Base-by-base conservation (phyloP, 2,797 vertebrate species). In the Ciconia nigra region DNA sequence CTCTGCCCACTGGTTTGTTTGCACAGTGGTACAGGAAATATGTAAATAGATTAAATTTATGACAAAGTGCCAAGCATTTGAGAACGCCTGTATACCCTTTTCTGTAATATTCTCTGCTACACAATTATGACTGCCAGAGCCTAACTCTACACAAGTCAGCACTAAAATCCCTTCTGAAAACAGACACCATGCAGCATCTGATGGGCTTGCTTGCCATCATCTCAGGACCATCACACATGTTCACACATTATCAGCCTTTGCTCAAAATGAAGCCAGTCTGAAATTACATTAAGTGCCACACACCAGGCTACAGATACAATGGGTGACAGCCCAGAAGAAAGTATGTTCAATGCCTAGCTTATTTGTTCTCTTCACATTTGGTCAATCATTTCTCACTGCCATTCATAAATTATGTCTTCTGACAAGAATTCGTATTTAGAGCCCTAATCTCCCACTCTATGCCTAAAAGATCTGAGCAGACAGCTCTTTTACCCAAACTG, bases 21-120 rank as follows among this genome's bases (percentile, higher is more conserved):
- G 92, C 55, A 71, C 58, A 94, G 83, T 71, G 78, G 89, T 58
- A 91, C 46, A 47, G 87, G 81, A 93, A 97, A 93, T 81, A 91
- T 47, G 87, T 78, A 96, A 97, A 92, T 65, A 92, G 95, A 95
- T 96, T 92, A 93, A 87, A 77, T 81, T 89, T 80, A 85, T 37
- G 69, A 82, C 84, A 55, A 94, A 92, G 89, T 28, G 89, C 92
- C 93, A 95, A 96, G 79, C 69, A 59, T 39, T 55, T 83, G 82
- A 94, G 90, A 81, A 83, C 0, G 2, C 35, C 28, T 52, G 13
- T 51, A 33, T 20, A 62, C 24, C 47, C 41, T 0, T 37, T 89
- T 89, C 67, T 74, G 69, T 37, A 83, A 52, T 39, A 54, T 58
- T 93, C 89, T 59, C 72, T 92, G 76, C 87, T 67, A 59, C 67